phyloP scores from a whole-genome alignment of 2,888 invertebrate species.

The Conomelus anceps region DNA sequence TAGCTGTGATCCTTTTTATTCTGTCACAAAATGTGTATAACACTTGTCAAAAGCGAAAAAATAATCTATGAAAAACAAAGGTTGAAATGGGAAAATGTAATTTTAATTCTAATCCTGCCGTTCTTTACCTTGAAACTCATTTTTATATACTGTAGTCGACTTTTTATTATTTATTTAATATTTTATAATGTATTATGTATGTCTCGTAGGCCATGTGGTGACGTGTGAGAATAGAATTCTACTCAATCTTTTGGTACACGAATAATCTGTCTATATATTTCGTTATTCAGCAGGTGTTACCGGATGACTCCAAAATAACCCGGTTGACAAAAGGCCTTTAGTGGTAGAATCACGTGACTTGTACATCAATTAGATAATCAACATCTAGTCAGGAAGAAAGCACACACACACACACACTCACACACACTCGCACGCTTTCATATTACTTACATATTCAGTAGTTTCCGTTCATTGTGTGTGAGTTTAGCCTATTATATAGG shows the following conservation, averaged over 20 bases:
- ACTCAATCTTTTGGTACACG: background rate
- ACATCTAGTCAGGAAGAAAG: background rate
- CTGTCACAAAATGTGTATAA: no score
- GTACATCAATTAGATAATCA: background rate
- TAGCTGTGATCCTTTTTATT: no score
- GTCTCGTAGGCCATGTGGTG: background rate
- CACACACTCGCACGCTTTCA: no score
- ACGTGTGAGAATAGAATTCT: background rate
- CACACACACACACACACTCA: no score
- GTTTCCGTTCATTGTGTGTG: conserved; percentile 8
- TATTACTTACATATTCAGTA: background rate
- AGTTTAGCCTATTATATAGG: no score
- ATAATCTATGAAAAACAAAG: no score
- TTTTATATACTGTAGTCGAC: background rate
- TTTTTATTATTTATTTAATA: no score
- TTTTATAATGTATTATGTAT: background rate
- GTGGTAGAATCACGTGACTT: background rate
- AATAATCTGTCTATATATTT: background rate
- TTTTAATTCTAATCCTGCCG: no score
- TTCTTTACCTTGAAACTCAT: no score
- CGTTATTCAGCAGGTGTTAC: background rate
- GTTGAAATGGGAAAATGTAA: no score
- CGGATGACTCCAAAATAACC: background rate
- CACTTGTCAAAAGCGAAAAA: no score
- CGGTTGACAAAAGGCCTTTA: background rate